Evolutionary conservation across 2,113 vertebrate genomes (phyloP).

Genomic region (Myxocyprinus asiaticus): DNA sequence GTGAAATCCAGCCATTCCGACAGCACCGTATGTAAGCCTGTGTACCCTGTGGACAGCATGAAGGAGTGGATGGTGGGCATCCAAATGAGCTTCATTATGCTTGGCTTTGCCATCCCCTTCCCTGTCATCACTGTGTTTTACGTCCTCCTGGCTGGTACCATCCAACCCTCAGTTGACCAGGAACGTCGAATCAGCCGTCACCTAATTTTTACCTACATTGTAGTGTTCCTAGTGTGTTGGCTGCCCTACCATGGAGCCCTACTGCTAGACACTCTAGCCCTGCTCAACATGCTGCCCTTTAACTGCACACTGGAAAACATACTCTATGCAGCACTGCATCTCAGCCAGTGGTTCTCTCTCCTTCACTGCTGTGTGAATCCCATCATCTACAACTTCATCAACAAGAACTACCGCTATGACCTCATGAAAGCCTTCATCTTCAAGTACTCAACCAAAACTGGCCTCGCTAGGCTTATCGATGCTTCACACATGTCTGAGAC

Average conservation of each 20-base stretch:
- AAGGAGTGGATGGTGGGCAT: slow-evolving; percentile 84
- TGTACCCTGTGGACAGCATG: slow-evolving; percentile 80
- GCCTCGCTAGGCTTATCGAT: slow-evolving; percentile 85
- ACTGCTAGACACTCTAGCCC: slow-evolving; percentile 82
- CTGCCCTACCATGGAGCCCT: slow-evolving; percentile 84
- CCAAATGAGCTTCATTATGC: slow-evolving; percentile 82
- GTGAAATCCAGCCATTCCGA: slow-evolving; percentile 73
- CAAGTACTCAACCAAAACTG: slow-evolving; percentile 89
- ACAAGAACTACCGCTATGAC: slow-evolving; percentile 86
- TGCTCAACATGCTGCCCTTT: slow-evolving; percentile 81
- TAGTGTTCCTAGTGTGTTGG: slow-evolving; percentile 91
- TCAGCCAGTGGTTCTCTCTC: slow-evolving; percentile 88
- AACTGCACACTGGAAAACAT: slow-evolving; percentile 85
- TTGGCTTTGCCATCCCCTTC: slow-evolving; percentile 87
- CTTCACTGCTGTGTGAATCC: slow-evolving; percentile 91
- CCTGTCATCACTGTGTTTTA: slow-evolving; percentile 84
- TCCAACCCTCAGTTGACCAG: slow-evolving; percentile 75
- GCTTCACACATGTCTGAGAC: slow-evolving; percentile 81
- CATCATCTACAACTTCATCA: slow-evolving; percentile 87
- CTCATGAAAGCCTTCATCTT: slow-evolving; percentile 94
- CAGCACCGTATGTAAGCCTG: slow-evolving; percentile 78
- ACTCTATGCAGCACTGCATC: slow-evolving; percentile 79
- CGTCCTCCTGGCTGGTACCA: slow-evolving; percentile 77
- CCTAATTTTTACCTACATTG: slow-evolving; percentile 84
- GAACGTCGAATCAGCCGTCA: slow-evolving; percentile 81